phyloP scores from a whole-genome alignment of 2,797 vertebrate genomes.

The Microctenopoma steveboyesi region DNA sequence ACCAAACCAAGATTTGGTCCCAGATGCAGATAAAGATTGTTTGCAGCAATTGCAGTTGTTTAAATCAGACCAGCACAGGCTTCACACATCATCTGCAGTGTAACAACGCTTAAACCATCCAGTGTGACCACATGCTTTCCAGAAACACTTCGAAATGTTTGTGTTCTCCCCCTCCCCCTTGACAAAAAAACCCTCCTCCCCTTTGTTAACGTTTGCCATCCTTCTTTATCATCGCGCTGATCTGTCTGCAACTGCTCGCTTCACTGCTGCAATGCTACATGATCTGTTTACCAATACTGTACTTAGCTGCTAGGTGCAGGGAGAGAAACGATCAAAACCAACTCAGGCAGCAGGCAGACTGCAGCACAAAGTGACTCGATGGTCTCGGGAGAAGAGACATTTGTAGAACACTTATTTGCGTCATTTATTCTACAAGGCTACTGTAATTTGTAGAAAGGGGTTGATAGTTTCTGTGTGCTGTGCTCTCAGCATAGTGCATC shows the following conservation, averaged over 20 bases:
- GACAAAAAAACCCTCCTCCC: slow-evolving; percentile 10
- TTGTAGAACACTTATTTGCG: slow-evolving; percentile 2
- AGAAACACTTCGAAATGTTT: neutral
- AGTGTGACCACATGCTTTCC: neutral
- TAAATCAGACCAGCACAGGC: slow-evolving; percentile 9
- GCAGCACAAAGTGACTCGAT: slow-evolving; percentile 7
- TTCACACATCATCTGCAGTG: neutral
- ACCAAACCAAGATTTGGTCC: slow-evolving; percentile 34
- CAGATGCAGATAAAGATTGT: slow-evolving; percentile 39
- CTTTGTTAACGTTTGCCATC: slow-evolving; percentile 4
- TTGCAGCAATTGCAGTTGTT: neutral
- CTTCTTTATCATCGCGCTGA: slow-evolving; percentile 30
- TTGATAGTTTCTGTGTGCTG: neutral
- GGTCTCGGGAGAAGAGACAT: neutral
- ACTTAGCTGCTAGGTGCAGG: slow-evolving; percentile 35
- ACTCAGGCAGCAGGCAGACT: slow-evolving; percentile 14
- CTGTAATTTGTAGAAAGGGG: neutral
- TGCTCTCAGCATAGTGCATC: no score
- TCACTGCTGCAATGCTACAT: slow-evolving; percentile 69
- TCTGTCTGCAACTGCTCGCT: slow-evolving; percentile 39
- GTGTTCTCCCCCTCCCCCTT: slow-evolving; percentile 8
- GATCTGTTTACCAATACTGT: slow-evolving; percentile 74
- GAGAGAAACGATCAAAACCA: slow-evolving; percentile 11
- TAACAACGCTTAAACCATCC: slow-evolving; percentile 6
- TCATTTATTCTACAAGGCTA: slow-evolving; percentile 7